Evolutionary conservation across 2,888 invertebrate genomes (phyloP).

Genomic region (Euspilapteryx auroguttella): DNA sequence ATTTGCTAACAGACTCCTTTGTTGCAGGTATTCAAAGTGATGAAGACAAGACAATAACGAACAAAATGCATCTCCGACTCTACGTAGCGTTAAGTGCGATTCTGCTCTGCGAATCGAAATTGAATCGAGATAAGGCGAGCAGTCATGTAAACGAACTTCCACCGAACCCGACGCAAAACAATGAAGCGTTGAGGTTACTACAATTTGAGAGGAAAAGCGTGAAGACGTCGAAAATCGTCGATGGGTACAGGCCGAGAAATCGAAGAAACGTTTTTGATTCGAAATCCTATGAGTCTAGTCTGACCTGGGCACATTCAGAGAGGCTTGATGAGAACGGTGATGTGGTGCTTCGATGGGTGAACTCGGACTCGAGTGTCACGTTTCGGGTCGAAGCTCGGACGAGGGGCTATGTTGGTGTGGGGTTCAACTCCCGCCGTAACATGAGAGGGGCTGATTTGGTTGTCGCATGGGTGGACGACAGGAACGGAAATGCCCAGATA

Average conservation of each 20-base stretch:
- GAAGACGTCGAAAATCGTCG: slow-evolving; percentile 37
- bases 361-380: slow-evolving; percentile 75
- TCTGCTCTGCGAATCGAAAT: slow-evolving; percentile 41
- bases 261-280: slow-evolving; percentile 24
- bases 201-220: slow-evolving; percentile 32
- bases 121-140: slow-evolving; percentile 28
- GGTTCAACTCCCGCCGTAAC: slow-evolving; percentile 79
- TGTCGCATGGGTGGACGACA: slow-evolving; percentile 86
- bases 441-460: slow-evolving; percentile 85
- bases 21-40: slow-evolving; percentile 41
- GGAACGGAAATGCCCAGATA: slow-evolving; percentile 67
- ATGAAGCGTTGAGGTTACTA: slow-evolving; percentile 22
- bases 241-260: slow-evolving; percentile 37
- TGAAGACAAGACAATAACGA: slow-evolving; percentile 20
- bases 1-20: too few species aligned
- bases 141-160: slow-evolving; percentile 31
- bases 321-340: slow-evolving; percentile 57
- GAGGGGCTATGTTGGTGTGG: slow-evolving; percentile 84
- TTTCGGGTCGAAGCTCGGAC: slow-evolving; percentile 84
- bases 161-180: slow-evolving; percentile 25
- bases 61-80: slow-evolving; percentile 36
- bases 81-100: slow-evolving; percentile 34
- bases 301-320: slow-evolving; percentile 64
- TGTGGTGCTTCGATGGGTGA: slow-evolving; percentile 69
- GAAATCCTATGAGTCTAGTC: slow-evolving; percentile 38